Evolutionary conservation across 1,140 invertebrate species (phyloP).

Genomic region (Pachypsylla venusta): DNA sequence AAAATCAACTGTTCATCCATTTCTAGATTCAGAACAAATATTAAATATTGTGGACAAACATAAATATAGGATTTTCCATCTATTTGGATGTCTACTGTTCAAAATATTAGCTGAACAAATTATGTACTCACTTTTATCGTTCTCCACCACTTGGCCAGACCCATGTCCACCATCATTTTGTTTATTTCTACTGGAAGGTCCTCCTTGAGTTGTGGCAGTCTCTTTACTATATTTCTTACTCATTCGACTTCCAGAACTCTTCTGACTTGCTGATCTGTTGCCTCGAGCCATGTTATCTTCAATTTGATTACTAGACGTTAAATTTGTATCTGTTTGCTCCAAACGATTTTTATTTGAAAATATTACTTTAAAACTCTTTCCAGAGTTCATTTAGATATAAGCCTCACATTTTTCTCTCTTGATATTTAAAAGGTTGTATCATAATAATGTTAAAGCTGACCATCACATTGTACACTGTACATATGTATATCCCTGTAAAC

Average conservation of each 20-base stretch:
- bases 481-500: too few species aligned
- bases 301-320: too few species aligned
- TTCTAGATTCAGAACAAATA: not conserved
- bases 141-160: too few species aligned
- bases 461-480: too few species aligned
- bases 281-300: constrained; percentile 1
- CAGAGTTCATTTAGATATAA: too few species aligned
- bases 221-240: not conserved
- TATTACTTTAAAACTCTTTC: too few species aligned
- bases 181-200: not conserved
- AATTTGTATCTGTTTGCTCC: too few species aligned
- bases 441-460: too few species aligned
- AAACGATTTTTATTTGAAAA: too few species aligned
- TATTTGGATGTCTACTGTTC: not conserved
- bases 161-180: too few species aligned
- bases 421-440: too few species aligned
- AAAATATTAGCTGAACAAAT: not conserved
- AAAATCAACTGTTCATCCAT: not conserved
- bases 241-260: not conserved
- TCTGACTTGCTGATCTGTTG: not conserved
- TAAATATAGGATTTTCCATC: not conserved
- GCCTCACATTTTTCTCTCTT: too few species aligned
- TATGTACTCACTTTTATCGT: not conserved
- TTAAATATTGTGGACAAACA: not conserved
- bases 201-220: not conserved